Percentiles rank a stretch among this genome's conserved stretches.
Evolutionary conservation across 2,888 invertebrate species (phyloP).

Genomic region (Acanthosepion esculentum): DNA sequence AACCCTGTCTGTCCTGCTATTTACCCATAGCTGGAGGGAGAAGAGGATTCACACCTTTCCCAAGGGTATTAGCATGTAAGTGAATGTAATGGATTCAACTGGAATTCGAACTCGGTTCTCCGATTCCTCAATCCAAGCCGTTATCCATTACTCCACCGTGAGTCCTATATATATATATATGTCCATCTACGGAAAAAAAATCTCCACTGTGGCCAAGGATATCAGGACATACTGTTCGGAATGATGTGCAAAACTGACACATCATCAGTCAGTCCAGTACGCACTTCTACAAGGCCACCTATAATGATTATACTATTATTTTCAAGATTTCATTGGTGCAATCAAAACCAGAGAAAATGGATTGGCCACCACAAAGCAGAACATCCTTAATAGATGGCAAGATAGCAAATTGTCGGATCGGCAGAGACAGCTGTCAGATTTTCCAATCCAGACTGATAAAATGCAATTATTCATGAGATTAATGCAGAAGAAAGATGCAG

Average conservation of each 20-base stretch:
- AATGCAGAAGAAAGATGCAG: neutral
- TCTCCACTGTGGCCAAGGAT: too few species aligned
- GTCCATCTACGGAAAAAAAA: too few species aligned
- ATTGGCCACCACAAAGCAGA: neutral
- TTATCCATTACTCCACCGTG: too few species aligned
- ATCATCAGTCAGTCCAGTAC: neutral
- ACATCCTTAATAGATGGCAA: conserved; percentile 23
- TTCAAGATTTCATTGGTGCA: neutral
- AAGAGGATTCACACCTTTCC: too few species aligned
- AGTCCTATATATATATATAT: too few species aligned
- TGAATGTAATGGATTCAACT: too few species aligned
- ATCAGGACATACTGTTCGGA: neutral
- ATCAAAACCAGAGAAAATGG: conserved; percentile 22
- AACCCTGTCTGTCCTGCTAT: too few species aligned
- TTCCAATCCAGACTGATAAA: conserved; percentile 33
- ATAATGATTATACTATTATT: neutral
- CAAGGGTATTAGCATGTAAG: too few species aligned
- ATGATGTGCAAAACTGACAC: neutral
- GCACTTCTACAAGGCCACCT: neutral
- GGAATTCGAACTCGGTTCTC: too few species aligned
- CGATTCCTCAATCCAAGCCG: too few species aligned
- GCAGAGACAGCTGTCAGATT: conserved; percentile 22
- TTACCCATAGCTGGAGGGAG: too few species aligned
- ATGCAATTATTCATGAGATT: conserved; percentile 23
- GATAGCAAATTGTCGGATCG: conserved; percentile 20